Percentiles rank a stretch among this genome's conserved stretches.
Conservation (phyloP, 2,888 invertebrate genomes). For the Perizoma flavofasciatum region DNA sequence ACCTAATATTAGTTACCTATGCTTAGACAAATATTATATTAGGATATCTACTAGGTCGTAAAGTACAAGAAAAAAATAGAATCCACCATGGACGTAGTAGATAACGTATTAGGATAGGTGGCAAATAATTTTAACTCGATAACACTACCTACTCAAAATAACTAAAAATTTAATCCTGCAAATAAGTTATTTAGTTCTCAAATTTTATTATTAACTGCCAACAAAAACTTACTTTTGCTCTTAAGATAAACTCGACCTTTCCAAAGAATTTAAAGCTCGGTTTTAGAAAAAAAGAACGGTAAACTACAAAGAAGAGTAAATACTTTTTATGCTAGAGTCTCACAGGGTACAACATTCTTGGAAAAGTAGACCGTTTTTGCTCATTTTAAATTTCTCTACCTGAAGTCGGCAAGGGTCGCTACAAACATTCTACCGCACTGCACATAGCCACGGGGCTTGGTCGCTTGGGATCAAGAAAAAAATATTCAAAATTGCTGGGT, state of each 20-base stretch:
- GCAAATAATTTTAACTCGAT: no score
- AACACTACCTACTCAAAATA: no score
- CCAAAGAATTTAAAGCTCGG: constrained; percentile 25
- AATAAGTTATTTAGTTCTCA: no score
- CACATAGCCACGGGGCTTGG: background rate
- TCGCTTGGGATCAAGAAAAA: constrained; percentile 6
- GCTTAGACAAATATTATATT: no score
- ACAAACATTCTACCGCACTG: constrained; percentile 19
- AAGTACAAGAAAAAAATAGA: no score
- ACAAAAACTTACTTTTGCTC: background rate
- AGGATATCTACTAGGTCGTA: no score
- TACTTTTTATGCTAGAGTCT: constrained; percentile 35
- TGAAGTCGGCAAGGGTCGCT: constrained; percentile 39
- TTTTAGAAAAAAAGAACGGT: constrained; percentile 30
- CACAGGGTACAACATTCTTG: constrained; percentile 54
- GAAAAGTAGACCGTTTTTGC: constrained; percentile 65
- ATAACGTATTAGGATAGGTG: no score
- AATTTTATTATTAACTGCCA: background rate
- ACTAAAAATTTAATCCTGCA: no score
- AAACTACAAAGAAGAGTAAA: constrained; percentile 15
- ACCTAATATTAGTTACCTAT: no score
- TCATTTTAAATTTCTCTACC: constrained; percentile 60
- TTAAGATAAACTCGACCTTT: background rate
- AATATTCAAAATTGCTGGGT: constrained; percentile 4
- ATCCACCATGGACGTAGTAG: no score